Evolutionary conservation across 2,113 vertebrate species (phyloP), one percentile per base, ranked within the genome.

Genomic region (Corythoichthys intestinalis): DNA sequence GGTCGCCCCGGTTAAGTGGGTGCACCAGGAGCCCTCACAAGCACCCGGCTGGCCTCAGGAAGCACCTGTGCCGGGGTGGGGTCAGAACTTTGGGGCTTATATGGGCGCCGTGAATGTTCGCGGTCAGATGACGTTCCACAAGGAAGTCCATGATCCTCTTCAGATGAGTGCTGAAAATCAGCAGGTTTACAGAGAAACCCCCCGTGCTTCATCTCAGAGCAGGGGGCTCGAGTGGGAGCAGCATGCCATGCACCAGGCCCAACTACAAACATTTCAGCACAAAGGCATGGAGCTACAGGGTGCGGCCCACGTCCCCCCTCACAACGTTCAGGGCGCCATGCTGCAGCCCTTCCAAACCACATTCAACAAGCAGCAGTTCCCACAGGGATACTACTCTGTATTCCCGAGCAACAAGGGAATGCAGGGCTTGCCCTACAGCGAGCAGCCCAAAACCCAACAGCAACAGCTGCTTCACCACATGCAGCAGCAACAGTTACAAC

Each of bases 331-430:
- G 34, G 87, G 84, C 2, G 81, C 95, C 68, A 92, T 96, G 6
- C 67, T 98, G 85, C 96, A 99, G 60, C 91, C 96, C 68, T 98
- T 98, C 82, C 97, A 96, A 81, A 53, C 96, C 67, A 94, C 95
- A 0, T 98, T 97, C 38, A 93, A 91, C 85, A 96, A 96, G 82
- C 94, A 92, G 34, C 91, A 91, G 80, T 93, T 94, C 78, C 78
- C 89, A 12, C 63, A 92, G 11, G 92, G 92, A 6, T 89, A 95
- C 66, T 92, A 94, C 76, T 90, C 95, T 0, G 93, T 94, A 70
- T 98, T 96, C 84, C 92, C 93, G 41, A 91, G 93, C 46, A 91
- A 79, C 70, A 90, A 88, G 65, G 73, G 69, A 4, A 67, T 88
- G 57, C 78, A 82, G 2, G 77, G 77, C 71, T 69, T 90, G 75